Base-by-base conservation (phyloP, 2,113 vertebrate genomes). In the Rhinolophus ferrumequinum region DNA sequence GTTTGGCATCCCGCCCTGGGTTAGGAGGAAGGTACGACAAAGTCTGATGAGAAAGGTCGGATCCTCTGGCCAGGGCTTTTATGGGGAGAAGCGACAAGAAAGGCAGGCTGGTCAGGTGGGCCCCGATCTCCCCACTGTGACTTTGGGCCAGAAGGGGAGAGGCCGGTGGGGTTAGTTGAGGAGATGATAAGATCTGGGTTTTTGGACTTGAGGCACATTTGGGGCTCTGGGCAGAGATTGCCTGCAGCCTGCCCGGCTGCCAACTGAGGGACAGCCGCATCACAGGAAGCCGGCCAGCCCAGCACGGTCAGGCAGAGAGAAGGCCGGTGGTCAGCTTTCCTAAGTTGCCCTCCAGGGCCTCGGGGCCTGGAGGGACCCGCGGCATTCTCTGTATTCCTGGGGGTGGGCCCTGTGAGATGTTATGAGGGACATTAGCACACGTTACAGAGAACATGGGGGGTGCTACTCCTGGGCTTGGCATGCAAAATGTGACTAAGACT, bases 381-480 rank as follows among this genome's bases (percentile, higher is more conserved):
- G 4, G 26, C 30, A 4, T 26, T 19, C 4, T 2, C 3, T 1
- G 0, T 30, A 7, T 15, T 26, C 52, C 41, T 24, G 19, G 38
- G 62, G 18, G 11, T 4, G 19, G 26, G 3, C 14, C 7, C 15
- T 64, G 66, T 2, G 12, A 5, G 11, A 4, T 33, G n/a, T 21
- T 9, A 8, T 66, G 14, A 38, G 47, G 22, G 62, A 79, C 33
- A 5, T 54, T 12, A 50, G 13, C 38, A 24, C 26, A 30, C 0
- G 8, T 77, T 35, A 5, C 0, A 3, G 47, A 12, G 22, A 70
- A 13, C 33, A 4, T 22, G 6, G 6, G 5, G 5, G 6, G 21
- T 30, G n/a, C 21, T 72, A 2, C 16, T 80, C 38, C 80, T 21
- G 41, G 70, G n/a, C 12, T 70, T 38, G 8, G 28, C 5, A 12